Conservation (phyloP, 2,888 invertebrate species). For the Rhagonycha fulva region DNA sequence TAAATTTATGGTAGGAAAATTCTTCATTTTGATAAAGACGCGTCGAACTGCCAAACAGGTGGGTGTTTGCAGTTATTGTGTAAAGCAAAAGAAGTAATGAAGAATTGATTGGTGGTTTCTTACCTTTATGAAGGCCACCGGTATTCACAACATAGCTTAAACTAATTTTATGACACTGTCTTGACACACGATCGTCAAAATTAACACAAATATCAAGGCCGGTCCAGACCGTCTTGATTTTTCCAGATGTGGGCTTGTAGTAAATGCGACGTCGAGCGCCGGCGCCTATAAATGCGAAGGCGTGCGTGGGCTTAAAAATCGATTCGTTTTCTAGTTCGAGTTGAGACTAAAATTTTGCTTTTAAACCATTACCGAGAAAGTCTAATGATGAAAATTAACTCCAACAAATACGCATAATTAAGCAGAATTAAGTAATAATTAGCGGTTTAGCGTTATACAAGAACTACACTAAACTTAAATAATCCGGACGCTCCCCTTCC, state of each 20-base stretch:
- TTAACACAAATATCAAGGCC: constrained; percentile 31
- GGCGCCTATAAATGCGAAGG: constrained; percentile 46
- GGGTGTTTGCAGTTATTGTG: constrained; percentile 34
- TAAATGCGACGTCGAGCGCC: constrained; percentile 39
- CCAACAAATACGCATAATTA: not conserved
- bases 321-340: constrained; percentile 38
- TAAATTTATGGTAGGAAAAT: not conserved
- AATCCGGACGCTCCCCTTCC: constrained; percentile 11
- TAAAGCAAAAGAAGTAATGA: not conserved
- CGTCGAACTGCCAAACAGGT: constrained; percentile 39
- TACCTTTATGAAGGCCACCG: constrained; percentile 33
- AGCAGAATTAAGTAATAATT: not conserved
- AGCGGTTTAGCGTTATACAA: not conserved
- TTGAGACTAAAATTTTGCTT: constrained; percentile 27
- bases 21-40: constrained; percentile 6
- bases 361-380: not conserved
- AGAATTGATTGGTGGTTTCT: not conserved
- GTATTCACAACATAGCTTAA: constrained; percentile 43
- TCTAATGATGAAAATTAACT: not conserved
- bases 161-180: constrained; percentile 32
- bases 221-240: constrained; percentile 39
- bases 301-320: constrained; percentile 50
- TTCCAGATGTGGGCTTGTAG: constrained; percentile 36
- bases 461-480: not conserved
- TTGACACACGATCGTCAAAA: constrained; percentile 35